Evolutionary conservation across 2,113 vertebrate species (phyloP).

Genomic region (Genyomyrus donnyi): DNA sequence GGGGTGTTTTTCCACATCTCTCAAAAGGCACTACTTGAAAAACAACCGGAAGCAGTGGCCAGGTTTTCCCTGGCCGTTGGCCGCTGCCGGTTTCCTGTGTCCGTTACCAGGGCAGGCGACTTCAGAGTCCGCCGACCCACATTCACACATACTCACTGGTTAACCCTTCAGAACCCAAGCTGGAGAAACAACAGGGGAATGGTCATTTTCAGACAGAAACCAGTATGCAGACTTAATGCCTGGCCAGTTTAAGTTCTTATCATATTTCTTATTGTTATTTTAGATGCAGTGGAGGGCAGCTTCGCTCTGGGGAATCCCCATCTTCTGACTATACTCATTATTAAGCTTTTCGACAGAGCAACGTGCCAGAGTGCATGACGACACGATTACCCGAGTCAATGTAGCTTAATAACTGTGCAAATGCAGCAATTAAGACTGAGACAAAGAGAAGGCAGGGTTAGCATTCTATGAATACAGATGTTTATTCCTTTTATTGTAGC

Average conservation of each 20-base stretch:
- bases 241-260: background rate
- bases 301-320: background rate
- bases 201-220: background rate
- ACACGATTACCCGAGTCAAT: background rate
- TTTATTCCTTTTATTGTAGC: background rate
- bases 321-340: background rate
- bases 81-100: conserved; percentile 13
- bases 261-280: background rate
- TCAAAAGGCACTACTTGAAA: background rate
- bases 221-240: background rate
- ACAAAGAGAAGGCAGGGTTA: background rate
- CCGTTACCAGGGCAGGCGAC: background rate
- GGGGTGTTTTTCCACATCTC: background rate
- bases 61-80: background rate
- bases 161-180: background rate
- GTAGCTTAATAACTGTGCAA: background rate
- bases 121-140: conserved; percentile 1
- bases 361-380: background rate
- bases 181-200: background rate
- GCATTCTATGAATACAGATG: background rate
- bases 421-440: background rate
- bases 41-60: conserved; percentile 15
- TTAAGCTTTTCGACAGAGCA: background rate
- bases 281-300: background rate
- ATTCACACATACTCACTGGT: background rate